Conservation (phyloP, 1,140 invertebrate genomes). For the Mizuhopecten yessoensis region DNA sequence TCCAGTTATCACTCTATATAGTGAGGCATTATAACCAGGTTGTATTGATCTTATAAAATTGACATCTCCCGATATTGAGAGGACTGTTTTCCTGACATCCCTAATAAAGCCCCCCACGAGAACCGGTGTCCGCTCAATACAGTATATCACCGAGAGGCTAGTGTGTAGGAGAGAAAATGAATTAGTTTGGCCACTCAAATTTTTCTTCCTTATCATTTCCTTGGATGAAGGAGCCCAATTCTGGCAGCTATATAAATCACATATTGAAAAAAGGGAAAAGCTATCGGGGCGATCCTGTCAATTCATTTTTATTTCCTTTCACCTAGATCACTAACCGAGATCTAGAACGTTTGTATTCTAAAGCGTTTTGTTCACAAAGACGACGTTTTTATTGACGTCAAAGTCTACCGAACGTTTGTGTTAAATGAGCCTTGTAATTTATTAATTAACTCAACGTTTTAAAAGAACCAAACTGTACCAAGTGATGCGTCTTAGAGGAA, state of each 20-base stretch:
- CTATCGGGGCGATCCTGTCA: neutral
- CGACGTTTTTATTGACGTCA: constrained; percentile 2
- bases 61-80: neutral
- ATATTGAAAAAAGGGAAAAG: neutral
- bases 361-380: neutral
- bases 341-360: neutral
- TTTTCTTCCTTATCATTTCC: constrained; percentile 29
- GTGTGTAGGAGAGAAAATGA: too few relatives aligned
- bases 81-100: neutral
- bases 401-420: neutral
- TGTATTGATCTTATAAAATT: constrained; percentile 3
- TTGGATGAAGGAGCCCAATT: constrained; percentile 25
- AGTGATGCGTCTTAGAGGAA: too few relatives aligned
- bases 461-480: too few relatives aligned
- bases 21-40: neutral
- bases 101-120: neutral
- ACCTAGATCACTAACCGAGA: neutral
- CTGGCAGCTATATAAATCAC: constrained; percentile 8
- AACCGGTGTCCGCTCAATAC: neutral
- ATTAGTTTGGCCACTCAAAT: constrained; percentile 10
- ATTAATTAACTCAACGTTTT: neutral
- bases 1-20: neutral
- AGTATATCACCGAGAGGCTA: neutral
- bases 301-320: neutral
- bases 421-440: neutral